A percentile compares a stretch with the other conserved stretches of the same genome.
Evolutionary conservation across 2,888 invertebrate species (phyloP).

Genomic region (Hemaris fuciformis): DNA sequence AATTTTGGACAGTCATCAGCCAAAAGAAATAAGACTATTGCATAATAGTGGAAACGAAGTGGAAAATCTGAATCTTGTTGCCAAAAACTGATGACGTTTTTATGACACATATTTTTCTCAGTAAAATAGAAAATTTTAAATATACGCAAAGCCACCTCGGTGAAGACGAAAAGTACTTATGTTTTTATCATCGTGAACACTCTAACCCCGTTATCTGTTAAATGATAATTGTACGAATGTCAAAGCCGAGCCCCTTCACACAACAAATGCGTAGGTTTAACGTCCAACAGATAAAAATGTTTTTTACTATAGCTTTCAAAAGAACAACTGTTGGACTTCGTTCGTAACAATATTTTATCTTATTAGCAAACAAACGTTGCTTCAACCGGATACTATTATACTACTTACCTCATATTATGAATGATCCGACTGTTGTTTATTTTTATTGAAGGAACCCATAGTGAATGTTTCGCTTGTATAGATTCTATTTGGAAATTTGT

Average conservation of each 20-base stretch:
- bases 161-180: neutral
- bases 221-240: constrained; percentile 15
- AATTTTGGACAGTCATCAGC: neutral
- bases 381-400: neutral
- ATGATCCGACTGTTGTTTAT: neutral
- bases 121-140: neutral
- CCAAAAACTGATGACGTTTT: neutral
- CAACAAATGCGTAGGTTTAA: neutral
- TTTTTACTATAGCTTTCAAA: constrained; percentile 3
- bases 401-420: neutral
- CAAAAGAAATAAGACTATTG: neutral
- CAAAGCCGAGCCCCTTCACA: constrained; percentile 26
- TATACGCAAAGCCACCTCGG: neutral
- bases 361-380: neutral
- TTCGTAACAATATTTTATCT: neutral
- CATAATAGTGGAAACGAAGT: neutral
- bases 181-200: neutral
- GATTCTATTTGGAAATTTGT: too few relatives aligned
- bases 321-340: neutral
- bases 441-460: neutral
- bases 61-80: neutral
- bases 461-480: neutral
- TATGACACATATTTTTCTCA: neutral
- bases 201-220: neutral
- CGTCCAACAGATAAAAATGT: constrained; percentile 10